Evolutionary conservation across 2,113 vertebrate species (phyloP).

Genomic region (Sclerurus mexicanus): DNA sequence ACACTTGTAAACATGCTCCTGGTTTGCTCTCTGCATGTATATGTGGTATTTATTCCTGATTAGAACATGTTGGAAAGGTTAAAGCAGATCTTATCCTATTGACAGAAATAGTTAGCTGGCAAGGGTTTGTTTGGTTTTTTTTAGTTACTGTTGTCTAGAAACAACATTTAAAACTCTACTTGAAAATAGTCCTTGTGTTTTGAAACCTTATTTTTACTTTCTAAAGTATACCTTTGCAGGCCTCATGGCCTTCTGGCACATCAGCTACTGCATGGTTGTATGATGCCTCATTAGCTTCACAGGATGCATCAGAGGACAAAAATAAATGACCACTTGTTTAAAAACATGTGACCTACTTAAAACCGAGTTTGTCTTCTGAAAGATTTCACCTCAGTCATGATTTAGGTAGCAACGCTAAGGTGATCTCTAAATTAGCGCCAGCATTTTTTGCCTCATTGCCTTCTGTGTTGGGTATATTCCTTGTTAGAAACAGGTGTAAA

Average conservation of each 20-base stretch:
- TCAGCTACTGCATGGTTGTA: background rate
- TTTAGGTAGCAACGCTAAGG: background rate
- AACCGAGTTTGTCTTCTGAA: background rate
- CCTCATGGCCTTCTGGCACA: background rate
- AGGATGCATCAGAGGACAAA: constrained; percentile 8
- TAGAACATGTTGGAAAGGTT: background rate
- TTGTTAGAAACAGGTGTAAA: background rate
- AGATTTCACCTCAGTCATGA: background rate
- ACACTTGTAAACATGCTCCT: background rate
- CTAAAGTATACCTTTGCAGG: background rate
- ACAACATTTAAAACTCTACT: background rate
- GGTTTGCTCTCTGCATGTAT: background rate
- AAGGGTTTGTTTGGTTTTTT: background rate
- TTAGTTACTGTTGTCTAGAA: background rate
- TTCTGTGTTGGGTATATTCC: background rate
- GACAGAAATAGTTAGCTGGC: background rate
- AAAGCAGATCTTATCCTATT: background rate
- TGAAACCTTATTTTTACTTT: background rate
- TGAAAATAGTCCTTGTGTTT: background rate
- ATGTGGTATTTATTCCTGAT: background rate
- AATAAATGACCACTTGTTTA: background rate
- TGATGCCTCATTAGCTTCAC: background rate
- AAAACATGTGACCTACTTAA: background rate
- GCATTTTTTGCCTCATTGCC: background rate
- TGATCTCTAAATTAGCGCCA: background rate